Conservation (phyloP, 92 coral and sea anemone species). For the Epizoanthus scotinus region DNA sequence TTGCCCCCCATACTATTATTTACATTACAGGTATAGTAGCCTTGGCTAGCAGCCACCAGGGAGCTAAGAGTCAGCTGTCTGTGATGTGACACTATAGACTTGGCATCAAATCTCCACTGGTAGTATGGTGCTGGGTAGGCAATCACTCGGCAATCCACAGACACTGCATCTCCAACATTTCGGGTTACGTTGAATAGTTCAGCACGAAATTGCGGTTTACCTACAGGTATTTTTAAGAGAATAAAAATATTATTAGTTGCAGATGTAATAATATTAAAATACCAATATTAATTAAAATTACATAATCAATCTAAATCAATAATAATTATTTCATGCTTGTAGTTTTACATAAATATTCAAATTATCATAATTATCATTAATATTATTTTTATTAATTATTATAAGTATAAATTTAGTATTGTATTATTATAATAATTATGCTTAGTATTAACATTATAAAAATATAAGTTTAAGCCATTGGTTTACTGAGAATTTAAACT, state of each 20-base stretch:
- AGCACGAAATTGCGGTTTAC: slow-evolving; percentile 58
- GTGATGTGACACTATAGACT: slow-evolving; percentile 42
- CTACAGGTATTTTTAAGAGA: slow-evolving; percentile 37
- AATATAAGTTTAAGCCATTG: no score
- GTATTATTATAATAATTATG: no score
- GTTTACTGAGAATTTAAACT: no score
- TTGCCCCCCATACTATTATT: slow-evolving; percentile 70
- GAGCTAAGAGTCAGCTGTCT: slow-evolving; percentile 44
- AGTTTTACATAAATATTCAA: no score
- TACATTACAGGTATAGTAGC: slow-evolving; percentile 74
- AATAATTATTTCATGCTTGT: no score
- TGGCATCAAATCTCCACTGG: slow-evolving; percentile 65
- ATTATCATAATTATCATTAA: no score
- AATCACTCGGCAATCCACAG: slow-evolving; percentile 65
- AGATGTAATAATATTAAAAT: background rate
- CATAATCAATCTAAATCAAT: no score
- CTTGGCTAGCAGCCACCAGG: slow-evolving; percentile 52
- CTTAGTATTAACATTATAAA: no score
- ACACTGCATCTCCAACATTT: slow-evolving; percentile 46
- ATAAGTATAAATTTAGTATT: no score
- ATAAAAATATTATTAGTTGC: background rate
- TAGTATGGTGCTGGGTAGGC: slow-evolving; percentile 74
- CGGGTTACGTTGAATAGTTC: slow-evolving; percentile 52
- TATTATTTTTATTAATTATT: no score
- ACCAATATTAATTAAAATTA: no score